These are phyloP conservation scores for Toxonevra muliebris DNA, from an alignment of 2,888 invertebrate species.

Conservation along the genomic window DNA sequence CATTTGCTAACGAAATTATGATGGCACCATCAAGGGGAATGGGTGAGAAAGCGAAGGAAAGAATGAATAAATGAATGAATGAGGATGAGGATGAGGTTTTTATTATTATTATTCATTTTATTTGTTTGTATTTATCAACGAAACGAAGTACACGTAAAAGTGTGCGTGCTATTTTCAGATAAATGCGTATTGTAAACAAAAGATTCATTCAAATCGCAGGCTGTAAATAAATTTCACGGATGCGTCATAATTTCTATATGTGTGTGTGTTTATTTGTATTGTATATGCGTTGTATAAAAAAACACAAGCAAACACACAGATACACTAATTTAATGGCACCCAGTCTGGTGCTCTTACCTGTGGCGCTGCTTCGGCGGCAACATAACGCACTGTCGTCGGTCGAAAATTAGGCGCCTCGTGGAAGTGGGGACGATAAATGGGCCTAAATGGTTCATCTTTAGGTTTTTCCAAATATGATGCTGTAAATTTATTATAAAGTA, in stretches of 20 bases:
- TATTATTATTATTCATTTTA: conserved; percentile 3
- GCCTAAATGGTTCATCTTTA: conserved; percentile 52
- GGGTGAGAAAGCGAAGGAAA: background rate
- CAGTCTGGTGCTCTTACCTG: conserved; percentile 45
- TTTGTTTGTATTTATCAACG: conserved; percentile 7
- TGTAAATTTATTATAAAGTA: background rate
- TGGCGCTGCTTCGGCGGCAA: conserved; percentile 47
- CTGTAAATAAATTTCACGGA: too few species aligned
- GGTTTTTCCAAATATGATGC: conserved; percentile 15
- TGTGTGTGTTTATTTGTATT: too few species aligned
- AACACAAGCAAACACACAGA: too few species aligned
- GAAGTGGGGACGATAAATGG: conserved; percentile 42
- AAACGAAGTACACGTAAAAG: too few species aligned
- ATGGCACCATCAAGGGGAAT: too few species aligned
- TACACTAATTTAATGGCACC: too few species aligned
- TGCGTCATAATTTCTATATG: too few species aligned
- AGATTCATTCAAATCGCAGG: conserved; percentile 3
- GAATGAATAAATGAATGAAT: background rate
- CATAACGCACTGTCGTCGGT: conserved; percentile 52
- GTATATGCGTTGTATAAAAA: too few species aligned
- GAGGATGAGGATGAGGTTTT: background rate
- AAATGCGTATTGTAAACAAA: conserved; percentile 20
- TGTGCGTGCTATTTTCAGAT: conserved; percentile 16
- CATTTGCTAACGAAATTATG: too few species aligned
- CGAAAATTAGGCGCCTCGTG: conserved; percentile 41